A percentile compares a stretch with the other conserved stretches of the same genome.
Conservation (phyloP, 1,140 invertebrate genomes). For the Lerema accius region DNA sequence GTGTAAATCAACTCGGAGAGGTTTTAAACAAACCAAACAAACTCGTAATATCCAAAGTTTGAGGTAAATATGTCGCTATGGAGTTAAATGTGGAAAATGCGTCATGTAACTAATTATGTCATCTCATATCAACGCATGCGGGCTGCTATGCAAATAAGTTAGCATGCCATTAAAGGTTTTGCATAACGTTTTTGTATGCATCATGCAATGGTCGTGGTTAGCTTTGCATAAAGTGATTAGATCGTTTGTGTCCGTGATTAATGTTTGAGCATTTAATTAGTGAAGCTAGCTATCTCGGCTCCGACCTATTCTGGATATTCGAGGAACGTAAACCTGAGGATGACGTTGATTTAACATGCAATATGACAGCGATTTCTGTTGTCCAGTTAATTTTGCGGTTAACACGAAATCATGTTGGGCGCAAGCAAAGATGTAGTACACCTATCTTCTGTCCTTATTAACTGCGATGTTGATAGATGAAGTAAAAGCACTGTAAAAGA, state of each 20-base stretch:
- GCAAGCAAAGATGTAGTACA: no score
- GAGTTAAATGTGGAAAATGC: not conserved
- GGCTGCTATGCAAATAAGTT: constrained; percentile 8
- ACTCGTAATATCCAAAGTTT: no score
- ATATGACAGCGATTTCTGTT: not conserved
- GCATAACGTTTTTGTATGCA: constrained; percentile 26
- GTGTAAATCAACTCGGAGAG: no score
- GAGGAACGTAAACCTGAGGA: not conserved
- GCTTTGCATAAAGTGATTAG: constrained; percentile 28
- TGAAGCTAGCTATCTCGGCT: not conserved
- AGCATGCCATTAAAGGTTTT: constrained; percentile 14
- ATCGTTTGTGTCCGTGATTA: constrained; percentile 17
- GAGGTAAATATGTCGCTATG: no score
- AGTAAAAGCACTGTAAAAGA: no score
- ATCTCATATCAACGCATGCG: constrained; percentile 1
- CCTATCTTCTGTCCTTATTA: no score
- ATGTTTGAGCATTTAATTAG: constrained; percentile 21
- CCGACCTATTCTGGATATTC: not conserved
- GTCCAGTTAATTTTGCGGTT: no score
- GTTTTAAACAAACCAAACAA: no score
- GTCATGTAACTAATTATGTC: not conserved
- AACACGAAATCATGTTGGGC: no score
- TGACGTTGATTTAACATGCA: not conserved
- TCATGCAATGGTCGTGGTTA: constrained; percentile 14
- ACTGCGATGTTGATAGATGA: no score